These are phyloP conservation scores for Scaptomyza tumidula DNA, from an alignment of 2,888 invertebrate species.

Conservation along the genomic window DNA sequence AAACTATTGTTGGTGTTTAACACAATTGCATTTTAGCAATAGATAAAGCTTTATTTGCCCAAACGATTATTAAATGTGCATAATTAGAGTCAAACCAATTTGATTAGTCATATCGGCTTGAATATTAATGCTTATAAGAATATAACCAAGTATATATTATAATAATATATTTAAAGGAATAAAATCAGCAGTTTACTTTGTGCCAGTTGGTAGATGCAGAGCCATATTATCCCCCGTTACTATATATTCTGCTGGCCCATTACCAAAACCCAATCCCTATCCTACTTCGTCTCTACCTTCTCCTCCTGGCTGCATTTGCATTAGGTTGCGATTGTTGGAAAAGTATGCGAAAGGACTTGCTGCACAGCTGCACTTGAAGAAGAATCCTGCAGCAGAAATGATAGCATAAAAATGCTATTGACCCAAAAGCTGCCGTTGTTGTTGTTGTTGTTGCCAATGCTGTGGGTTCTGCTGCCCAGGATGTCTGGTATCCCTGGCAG, in stretches of 20 bases:
- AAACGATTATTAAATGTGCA: background rate
- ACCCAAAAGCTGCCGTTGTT: conserved; percentile 27
- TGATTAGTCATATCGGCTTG: too few relatives aligned
- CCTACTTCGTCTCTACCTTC: too few relatives aligned
- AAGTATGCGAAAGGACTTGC: conserved; percentile 23
- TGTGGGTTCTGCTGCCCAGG: too few relatives aligned
- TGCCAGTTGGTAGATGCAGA: too few relatives aligned
- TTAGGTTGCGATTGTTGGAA: conserved; percentile 16
- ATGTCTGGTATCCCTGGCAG: conserved; percentile 11
- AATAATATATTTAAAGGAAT: too few relatives aligned
- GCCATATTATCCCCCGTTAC: too few relatives aligned
- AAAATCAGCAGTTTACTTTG: too few relatives aligned
- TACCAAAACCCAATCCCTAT: conserved; percentile 17
- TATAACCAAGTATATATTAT: too few relatives aligned
- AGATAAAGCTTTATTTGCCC: too few relatives aligned
- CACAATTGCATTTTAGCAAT: background rate
- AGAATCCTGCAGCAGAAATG: conserved; percentile 31
- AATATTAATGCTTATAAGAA: too few relatives aligned
- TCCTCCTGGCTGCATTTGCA: conserved; percentile 6
- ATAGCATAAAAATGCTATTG: conserved; percentile 61
- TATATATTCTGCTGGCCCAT: conserved; percentile 29
- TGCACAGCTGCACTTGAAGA: conserved; percentile 17
- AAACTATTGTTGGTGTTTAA: background rate
- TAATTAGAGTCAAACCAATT: background rate
- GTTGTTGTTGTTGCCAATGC: too few relatives aligned